phyloP scores from a whole-genome alignment of 1,140 invertebrate species.

The Apis laboriosa region DNA sequence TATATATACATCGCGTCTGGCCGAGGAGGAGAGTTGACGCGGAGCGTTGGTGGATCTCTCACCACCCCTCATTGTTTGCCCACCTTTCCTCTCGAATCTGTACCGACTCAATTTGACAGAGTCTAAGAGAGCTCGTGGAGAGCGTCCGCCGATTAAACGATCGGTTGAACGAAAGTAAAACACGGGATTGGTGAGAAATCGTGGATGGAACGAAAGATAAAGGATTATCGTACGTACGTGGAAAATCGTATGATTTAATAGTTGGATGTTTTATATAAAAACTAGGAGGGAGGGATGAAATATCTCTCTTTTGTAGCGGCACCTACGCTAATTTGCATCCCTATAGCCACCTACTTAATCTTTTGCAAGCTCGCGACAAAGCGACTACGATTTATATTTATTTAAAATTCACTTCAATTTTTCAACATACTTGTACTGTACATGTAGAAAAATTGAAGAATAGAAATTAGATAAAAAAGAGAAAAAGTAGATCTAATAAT shows the following conservation, averaged over 20 bases:
- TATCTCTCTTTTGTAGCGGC: background rate
- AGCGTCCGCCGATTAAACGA: background rate
- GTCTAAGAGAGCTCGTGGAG: slow-evolving; percentile 17
- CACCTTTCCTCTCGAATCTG: slow-evolving; percentile 37
- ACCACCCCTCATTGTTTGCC: slow-evolving; percentile 45
- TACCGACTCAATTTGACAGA: too few relatives aligned
- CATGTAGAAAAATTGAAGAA: too few relatives aligned
- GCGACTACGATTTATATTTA: background rate
- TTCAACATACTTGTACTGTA: too few relatives aligned
- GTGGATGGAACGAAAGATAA: too few relatives aligned
- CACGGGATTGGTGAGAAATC: too few relatives aligned
- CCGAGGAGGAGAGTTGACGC: too few relatives aligned
- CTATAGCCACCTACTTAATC: slow-evolving; percentile 1
- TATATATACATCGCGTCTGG: background rate
- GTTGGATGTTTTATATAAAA: background rate
- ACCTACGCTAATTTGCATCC: slow-evolving; percentile 24
- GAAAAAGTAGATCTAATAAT: too few relatives aligned
- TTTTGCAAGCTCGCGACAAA: slow-evolving; percentile 3
- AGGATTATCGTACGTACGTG: background rate
- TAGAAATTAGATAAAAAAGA: too few relatives aligned
- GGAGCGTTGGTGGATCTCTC: background rate
- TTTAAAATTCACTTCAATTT: background rate
- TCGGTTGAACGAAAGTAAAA: too few relatives aligned
- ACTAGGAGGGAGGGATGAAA: background rate
- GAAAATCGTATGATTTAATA: background rate